Base-by-base conservation (phyloP, 2,797 vertebrate species). In the Sebastes glaucus region DNA sequence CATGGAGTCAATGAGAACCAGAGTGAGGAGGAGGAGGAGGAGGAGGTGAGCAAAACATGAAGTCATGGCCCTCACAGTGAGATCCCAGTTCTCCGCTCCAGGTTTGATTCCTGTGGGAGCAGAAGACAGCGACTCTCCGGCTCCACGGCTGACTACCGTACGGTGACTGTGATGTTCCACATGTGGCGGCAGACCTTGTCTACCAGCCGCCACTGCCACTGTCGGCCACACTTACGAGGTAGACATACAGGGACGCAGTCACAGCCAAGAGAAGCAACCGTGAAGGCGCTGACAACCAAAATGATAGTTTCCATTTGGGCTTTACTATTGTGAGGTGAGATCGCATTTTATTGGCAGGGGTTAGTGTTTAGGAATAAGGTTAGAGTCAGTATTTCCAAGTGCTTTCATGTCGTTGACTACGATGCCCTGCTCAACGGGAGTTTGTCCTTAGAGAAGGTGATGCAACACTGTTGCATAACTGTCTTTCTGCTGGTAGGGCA, bases 161-260 rank as follows among this genome's bases (percentile, higher is more conserved):
- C 18, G 74, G 92, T 93, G 94, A 94, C 92, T 63, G 87, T 93
- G 92, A 93, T 93, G 91, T 93, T 94, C 93, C 92, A 92, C 90
- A 90, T 82, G 90, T 89, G 91, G 89, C 82, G 28, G 70, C 78
- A 35, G 82, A 7, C 75, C 78, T 68, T 3, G 79, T 78, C 79
- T 52, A 23, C 72, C 64, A 22, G 74, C 78, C 62, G 57, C 85
- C 74, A 3, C 81, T 27, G 74, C 77, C 53, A 5, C 88, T 13
- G 74, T 61, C 23, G 57, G 82, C 71, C 79, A 69, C 81, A 25
- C 81, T 82, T 28, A 59, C 49, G 33, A 65, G 74, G 70, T 57
- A 81, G 72, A 85, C 85, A n/a, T 8, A 49, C 68, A 83, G 78
- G 83, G 84, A 83, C 84, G 4, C 22, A 32, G 77, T 76, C 30